phyloP scores from a whole-genome alignment of 2,797 vertebrate genomes.

The Pangasius sanitwongsei region DNA sequence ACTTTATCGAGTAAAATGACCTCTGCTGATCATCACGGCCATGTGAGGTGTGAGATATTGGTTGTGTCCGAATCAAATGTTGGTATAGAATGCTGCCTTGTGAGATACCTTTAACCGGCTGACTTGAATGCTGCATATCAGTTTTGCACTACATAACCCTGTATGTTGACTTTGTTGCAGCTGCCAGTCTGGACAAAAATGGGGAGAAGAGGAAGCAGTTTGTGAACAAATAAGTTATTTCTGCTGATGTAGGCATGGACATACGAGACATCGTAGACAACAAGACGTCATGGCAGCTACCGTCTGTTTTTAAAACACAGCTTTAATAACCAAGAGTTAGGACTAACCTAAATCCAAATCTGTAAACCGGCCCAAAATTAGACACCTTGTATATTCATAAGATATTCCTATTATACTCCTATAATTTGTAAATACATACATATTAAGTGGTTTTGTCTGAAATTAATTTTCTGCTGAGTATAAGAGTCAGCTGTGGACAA shows the following conservation, averaged over 20 bases:
- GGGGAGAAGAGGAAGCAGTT: not conserved
- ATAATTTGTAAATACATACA: too few species aligned
- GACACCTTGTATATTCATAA: not conserved
- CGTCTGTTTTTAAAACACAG: not conserved
- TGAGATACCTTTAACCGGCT: not conserved
- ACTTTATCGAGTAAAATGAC: not conserved
- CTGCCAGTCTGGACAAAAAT: too few species aligned
- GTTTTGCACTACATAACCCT: not conserved
- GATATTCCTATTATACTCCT: too few species aligned
- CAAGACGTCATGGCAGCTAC: not conserved
- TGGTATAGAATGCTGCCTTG: not conserved
- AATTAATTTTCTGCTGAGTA: too few species aligned
- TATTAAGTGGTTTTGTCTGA: too few species aligned
- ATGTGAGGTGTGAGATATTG: not conserved
- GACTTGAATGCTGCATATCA: not conserved
- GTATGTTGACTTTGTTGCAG: not conserved
- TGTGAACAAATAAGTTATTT: not conserved
- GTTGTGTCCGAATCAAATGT: not conserved
- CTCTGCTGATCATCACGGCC: not conserved
- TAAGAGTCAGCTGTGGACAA: too few species aligned
- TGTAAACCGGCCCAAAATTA: not conserved
- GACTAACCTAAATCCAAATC: not conserved
- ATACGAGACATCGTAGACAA: not conserved
- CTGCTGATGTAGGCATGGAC: not conserved
- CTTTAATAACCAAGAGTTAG: not conserved